Base-by-base conservation (phyloP, 1,140 invertebrate genomes). In the Drosophila miranda region DNA sequence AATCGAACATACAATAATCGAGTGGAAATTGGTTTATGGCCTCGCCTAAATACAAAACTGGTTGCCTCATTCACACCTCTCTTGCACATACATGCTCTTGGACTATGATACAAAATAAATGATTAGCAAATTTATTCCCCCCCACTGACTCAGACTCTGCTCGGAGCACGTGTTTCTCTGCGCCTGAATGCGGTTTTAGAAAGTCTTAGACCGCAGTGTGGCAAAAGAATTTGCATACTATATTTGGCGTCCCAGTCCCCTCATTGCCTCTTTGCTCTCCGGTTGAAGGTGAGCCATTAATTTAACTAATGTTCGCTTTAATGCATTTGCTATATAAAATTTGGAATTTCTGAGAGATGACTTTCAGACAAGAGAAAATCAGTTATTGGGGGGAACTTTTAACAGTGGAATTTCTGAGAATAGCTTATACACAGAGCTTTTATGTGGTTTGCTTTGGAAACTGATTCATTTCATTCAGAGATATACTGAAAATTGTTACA, bases 101-200 rank as follows among this genome's bases (percentile, higher is more conserved):
- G 28, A 38, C 44, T 48, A 26, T 67, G 23, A 48, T 21, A 38
- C n/a, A 77, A 77, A 34, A 71, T 63, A 64, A 74, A 16, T 48
- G 64, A 67, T 81, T 81, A 75, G 57, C 77, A 51, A 77, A 68
- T 80, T 72, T 76, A 74, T 74, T 68, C 63, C 51, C 63, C 63
- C 48, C 41, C 43, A 45, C 60, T 80, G 67, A 75, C 61, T 75
- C 71, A 55, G 42, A 23, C 28, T 44, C 9, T n/a, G 41, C 72
- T 72, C 51, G 28, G 21, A 87, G 77, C 81, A 86, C 81, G 82
- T 86, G 81, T 75, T 75, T 64, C 49, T 23, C 48, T 76, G 80
- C 62, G 79, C 34, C 49, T 45, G 78, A 74, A 69, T 84, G 81
- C 69, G 82, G 82, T 81, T 84, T 69, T 86, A 87, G 81, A 86